phyloP scores from a whole-genome alignment of 2,113 vertebrate genomes.

The Eleginops maclovinus region DNA sequence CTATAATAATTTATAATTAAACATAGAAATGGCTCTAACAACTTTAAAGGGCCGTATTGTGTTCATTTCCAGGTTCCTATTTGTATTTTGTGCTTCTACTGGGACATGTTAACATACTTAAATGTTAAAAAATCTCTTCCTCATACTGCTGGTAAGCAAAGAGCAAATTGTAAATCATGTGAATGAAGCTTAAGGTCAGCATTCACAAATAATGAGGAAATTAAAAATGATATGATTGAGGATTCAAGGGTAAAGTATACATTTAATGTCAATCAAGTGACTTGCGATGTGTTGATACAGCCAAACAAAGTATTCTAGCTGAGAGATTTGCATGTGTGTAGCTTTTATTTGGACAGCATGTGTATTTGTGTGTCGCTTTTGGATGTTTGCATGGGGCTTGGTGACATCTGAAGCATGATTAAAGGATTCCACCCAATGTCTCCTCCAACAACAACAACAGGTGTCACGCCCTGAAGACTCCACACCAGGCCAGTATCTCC shows the following conservation, averaged over 20 bases:
- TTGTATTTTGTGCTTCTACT: too few species aligned
- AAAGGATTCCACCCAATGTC: slow-evolving; percentile 59
- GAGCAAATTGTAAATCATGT: too few species aligned
- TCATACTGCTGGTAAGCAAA: too few species aligned
- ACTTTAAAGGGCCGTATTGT: too few species aligned
- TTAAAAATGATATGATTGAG: neutral
- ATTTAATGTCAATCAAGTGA: neutral
- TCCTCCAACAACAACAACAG: slow-evolving; percentile 58
- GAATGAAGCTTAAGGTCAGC: too few species aligned
- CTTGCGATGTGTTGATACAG: neutral
- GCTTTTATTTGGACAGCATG: neutral
- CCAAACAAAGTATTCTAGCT: slow-evolving; percentile 1
- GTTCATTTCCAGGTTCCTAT: too few species aligned
- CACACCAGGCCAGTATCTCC: slow-evolving; percentile 18
- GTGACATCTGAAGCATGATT: slow-evolving; percentile 46
- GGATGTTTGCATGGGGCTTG: neutral
- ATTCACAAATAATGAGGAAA: too few species aligned
- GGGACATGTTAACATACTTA: too few species aligned
- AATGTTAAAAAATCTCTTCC: too few species aligned
- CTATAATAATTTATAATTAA: too few species aligned
- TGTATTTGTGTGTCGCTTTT: neutral
- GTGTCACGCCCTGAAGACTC: slow-evolving; percentile 51
- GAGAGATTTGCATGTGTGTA: neutral
- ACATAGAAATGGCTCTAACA: too few species aligned
- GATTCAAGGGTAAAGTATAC: neutral